Base-by-base conservation (phyloP, 2,113 vertebrate genomes). In the Platichthys stellatus region DNA sequence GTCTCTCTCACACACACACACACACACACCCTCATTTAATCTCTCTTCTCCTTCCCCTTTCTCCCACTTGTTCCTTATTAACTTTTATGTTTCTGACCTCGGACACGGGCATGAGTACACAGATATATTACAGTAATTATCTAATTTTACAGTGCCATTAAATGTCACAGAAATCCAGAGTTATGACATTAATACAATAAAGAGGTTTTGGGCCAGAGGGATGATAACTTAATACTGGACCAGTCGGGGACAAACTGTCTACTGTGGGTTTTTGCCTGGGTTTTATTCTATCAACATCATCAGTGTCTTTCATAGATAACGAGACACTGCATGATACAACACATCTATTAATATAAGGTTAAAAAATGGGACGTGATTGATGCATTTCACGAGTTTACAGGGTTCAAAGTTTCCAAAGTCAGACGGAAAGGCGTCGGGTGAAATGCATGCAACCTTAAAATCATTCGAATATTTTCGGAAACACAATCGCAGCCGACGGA, bases 61-160 rank as follows among this genome's bases (percentile, higher is more conserved):
- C 79, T 88, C 83, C 83, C 80, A 91, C 87, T 86, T 84, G 83
- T 90, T 90, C 83, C 85, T 92, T 92, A 89, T 89, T 93, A 93
- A 93, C 83, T 95, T 95, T 94, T 93, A 94, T 94, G 92, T 90
- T 88, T 91, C 91, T 91, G 90, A 65, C 87, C 94, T 92, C 78
- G 63, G 88, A 88, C 84, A 90, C 78, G 81, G 82, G 80, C 92
- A 93, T 93, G 94, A 95, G 91, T 90, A 95, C 63, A 93, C 91
- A 94, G 95, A 94, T 93, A 94, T 94, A 94, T 94, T 92, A 93
- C 91, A 85, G 91, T 94, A 95, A 94, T 95, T 93, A 95, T 92
- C 93, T 88, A 89, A 91, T 94, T 94, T 95, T 94, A 94, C 94
- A 87, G 92, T 89, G 86, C 84, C 89, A 92, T 93, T 94, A 94